Evolutionary conservation across 2,888 invertebrate species (phyloP), one percentile per base, ranked within the genome.

Genomic region (Gibbula magus): DNA sequence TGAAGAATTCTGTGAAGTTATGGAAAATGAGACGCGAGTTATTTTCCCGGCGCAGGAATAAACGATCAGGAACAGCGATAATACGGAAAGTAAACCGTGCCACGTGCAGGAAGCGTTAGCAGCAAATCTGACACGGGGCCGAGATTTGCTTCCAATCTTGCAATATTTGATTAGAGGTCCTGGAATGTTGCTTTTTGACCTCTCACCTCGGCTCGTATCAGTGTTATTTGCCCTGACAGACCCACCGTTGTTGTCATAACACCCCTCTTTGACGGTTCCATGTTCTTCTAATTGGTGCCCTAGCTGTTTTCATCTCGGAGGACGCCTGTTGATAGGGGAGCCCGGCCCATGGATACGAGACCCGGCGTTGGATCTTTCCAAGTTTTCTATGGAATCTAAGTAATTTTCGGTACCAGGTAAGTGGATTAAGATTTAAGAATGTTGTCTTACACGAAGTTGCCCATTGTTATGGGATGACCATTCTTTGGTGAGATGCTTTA

Each of bases 91-190:
- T 39, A 70, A 70, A 39, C 70, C 70, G 4, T 35, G 70, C 70
- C 70, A 70, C 70, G 70, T 70, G 39, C 70, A 70, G 70, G 39
- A 39, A 70, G 39, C 70, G 29, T 16, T 35, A 35, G 70, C 70
- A 35, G 70, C 32, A 70, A n/a, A 35, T 35, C 35, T 70, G 70
- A 25, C 20, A 29, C 7, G 29, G 61, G 61, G 61, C 18, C 61
- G 29, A 61, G 61, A 61, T 61, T 61, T 61, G 61, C 61, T 29
- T 29, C 29, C 61, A 29, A 16, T 61, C 61, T 25, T 22, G 29
- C 29, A 29, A 61, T 25, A 61, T 61, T 61, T 61, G 61, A 61
- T 61, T 18, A 61, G 29, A 61, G 61, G 16, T 29, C 20, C 25
- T 61, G 61, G 61, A 61, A 61, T 61, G 20, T 61, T 29, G 61